Percentiles rank a stretch among this genome's conserved stretches.
Conservation (phyloP, 2,113 vertebrate genomes). For the Mesitornis unicolor region DNA sequence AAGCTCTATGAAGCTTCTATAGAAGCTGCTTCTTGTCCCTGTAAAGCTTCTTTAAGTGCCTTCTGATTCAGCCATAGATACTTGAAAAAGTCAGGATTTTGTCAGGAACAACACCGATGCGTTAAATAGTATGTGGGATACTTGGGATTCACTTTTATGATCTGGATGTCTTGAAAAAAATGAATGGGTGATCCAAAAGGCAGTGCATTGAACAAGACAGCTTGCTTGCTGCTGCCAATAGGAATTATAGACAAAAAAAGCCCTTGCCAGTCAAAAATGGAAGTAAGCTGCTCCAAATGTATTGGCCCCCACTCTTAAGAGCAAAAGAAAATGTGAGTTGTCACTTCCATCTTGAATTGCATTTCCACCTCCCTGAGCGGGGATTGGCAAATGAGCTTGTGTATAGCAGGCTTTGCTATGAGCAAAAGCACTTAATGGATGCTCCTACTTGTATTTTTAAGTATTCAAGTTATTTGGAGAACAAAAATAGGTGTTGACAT, state of each 20-base stretch:
- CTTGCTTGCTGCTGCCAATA: neutral
- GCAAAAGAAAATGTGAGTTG: neutral
- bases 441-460: neutral
- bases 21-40: no score
- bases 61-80: neutral
- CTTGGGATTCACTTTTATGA: neutral
- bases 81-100: neutral
- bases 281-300: neutral
- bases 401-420: neutral
- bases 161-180: neutral
- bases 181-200: neutral
- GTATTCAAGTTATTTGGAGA: neutral
- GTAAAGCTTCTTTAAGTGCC: neutral
- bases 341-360: neutral
- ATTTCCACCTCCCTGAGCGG: neutral
- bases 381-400: neutral
- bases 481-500: neutral
- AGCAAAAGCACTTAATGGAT: neutral
- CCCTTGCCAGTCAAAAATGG: neutral
- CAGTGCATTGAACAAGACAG: neutral
- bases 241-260: neutral
- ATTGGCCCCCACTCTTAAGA: neutral
- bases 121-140: neutral
- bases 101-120: neutral
- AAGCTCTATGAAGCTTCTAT: no score